Base-by-base conservation (phyloP, 2,888 invertebrate genomes). In the Standfussiana lucernea region DNA sequence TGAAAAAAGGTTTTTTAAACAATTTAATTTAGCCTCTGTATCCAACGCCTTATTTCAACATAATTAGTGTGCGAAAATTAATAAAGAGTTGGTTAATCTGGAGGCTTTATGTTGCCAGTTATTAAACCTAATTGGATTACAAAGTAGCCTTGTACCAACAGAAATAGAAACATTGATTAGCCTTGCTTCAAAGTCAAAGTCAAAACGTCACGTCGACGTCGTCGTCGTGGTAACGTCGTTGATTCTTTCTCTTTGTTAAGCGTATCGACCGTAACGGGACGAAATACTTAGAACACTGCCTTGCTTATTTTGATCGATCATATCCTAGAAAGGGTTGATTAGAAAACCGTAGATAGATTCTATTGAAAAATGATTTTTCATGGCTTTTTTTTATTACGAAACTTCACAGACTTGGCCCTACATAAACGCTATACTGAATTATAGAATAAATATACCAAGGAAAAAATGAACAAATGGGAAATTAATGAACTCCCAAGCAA, bases 71-170 rank as follows among this genome's bases (percentile, higher is more conserved):
- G 68, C 35, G 72, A 83, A 85, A 69, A 75, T 64, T 70, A 56
- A 80, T 77, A 72, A 77, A 66, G 32, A 69, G 13, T 32, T 24
- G 53, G 42, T 65, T 61, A 59, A 72, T 59, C 65, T 47, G 42
- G 35, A 47, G 72, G 65, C n/a, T 75, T 75, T 66, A 75, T 75
- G 50, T 69, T 56, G 50, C 32, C 65, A 32, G 70, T 73, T 78
- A 67, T 59, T 69, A 59, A 40, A 74, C 64, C 45, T 86, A 67
- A 88, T 86, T 82, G 72, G 76, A 88, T 86, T 79, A 85, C 47
- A 13, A 61, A 15, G 72, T 35, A 80, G 71, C 77, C 79, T 83
- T 85, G 61, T 83, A 69, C 67, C 66, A 85, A 67, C 65, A 62
- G 68, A 80, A 85, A 77, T 80, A 80, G 56, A 77, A 77, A 53